phyloP scores from a whole-genome alignment of 2,113 vertebrate genomes.

The Sporophila hypoxantha region DNA sequence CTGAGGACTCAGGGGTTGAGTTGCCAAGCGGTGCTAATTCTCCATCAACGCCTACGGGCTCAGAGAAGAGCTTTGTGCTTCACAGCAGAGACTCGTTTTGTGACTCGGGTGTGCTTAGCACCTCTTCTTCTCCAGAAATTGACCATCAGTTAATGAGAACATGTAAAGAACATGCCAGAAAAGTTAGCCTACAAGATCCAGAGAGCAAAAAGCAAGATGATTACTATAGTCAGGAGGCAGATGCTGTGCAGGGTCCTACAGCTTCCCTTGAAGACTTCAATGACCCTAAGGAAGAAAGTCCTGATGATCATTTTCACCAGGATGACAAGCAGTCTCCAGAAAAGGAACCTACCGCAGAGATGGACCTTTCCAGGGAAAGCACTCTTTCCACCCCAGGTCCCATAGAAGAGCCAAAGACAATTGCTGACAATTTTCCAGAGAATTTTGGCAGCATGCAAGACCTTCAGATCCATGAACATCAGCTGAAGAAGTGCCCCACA shows the following conservation, averaged over 20 bases:
- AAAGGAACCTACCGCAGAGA: not conserved
- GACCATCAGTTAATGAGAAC: conserved; percentile 49
- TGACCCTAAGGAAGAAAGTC: conserved; percentile 19
- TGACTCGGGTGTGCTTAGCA: conserved; percentile 73
- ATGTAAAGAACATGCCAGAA: conserved; percentile 28
- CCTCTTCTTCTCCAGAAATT: conserved; percentile 61
- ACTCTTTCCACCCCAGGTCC: not conserved
- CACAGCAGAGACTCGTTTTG: conserved; percentile 82
- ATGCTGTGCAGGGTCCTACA: not conserved
- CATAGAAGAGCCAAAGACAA: conserved; percentile 28
- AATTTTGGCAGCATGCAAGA: conserved; percentile 40
- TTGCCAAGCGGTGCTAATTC: conserved; percentile 81
- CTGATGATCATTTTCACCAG: not conserved
- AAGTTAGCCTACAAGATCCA: not conserved
- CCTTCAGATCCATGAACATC: conserved; percentile 38
- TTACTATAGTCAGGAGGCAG: not conserved
- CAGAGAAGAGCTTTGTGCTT: conserved; percentile 84
- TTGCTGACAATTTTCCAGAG: conserved; percentile 5
- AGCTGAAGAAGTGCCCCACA: conserved; percentile 68
- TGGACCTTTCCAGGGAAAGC: not conserved
- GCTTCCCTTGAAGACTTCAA: conserved; percentile 8
- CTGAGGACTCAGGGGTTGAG: conserved; percentile 84
- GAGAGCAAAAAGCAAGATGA: not conserved
- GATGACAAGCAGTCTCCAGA: not conserved
- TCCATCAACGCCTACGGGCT: conserved; percentile 74